Evolutionary conservation across 2,797 vertebrate species (phyloP).

Genomic region (Apodemus agrarius): DNA sequence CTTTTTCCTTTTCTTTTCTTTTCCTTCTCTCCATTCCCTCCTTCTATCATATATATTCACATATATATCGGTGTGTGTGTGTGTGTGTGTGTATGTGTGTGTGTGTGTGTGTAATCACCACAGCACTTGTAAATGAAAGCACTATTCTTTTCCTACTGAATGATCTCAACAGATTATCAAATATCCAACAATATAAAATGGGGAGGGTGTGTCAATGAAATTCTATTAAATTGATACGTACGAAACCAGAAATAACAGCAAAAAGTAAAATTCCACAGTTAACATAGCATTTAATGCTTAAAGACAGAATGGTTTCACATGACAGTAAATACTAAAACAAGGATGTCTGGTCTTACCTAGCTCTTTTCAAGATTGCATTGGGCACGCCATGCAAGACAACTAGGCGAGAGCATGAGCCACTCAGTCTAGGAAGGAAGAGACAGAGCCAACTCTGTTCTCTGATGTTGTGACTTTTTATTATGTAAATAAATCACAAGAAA

Average conservation of each 20-base stretch:
- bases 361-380: neutral
- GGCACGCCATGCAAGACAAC: neutral
- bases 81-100: too few relatives aligned
- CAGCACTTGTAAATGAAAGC: neutral
- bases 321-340: neutral
- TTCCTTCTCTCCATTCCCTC: neutral
- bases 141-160: neutral
- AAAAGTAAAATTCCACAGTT: neutral
- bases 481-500: neutral
- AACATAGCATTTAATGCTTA: neutral
- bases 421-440: neutral
- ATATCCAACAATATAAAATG: neutral
- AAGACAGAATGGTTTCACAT: neutral
- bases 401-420: neutral
- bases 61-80: too few relatives aligned
- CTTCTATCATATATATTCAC: neutral
- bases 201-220: neutral
- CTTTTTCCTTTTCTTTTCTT: neutral
- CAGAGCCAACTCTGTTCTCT: neutral
- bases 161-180: neutral
- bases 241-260: neutral
- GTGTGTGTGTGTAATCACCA: neutral
- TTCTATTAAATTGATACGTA: neutral
- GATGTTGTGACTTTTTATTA: neutral
- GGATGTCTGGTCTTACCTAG: neutral